Evolutionary conservation across 2,888 invertebrate genomes (phyloP), one percentile per base, ranked within the genome.

Genomic region (Podotricha telesiphe): DNA sequence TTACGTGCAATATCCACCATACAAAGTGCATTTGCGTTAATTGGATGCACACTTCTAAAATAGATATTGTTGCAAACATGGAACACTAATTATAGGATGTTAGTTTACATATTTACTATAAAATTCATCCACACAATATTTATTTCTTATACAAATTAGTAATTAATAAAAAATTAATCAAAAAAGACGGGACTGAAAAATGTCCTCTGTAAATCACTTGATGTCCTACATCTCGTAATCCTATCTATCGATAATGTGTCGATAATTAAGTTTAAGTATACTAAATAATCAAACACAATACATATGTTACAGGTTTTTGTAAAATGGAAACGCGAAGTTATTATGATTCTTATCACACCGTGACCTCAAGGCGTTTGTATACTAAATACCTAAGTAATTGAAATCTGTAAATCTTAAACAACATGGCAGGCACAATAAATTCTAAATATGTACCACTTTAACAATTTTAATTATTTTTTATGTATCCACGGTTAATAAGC

Each of bases 321-420:
- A n/a, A 42, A 58, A 42, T 58, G n/a, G 22, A 22, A 2, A 22
- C 22, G 59, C 45, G 19, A 42, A 56, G 37, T 65, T 48, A 62
- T 70, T 69, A 61, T 56, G 47, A 58, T 65, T 62, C 71, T 65
- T 62, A 71, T 71, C 62, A 56, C 65, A 53, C 47, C 47, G n/a
- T 55, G 68, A 68, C 56, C 62, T 66, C n/a, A 59, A 59, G 55
- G 17, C 42, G 47, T 55, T 51, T 67, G 59, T 64, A 67, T 68
- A 67, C 59, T 48, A 19, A 53, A 59, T 48, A 40, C 40, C 34
- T 20, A 20, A 20, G 13, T 22, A 34, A 61, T 45, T 45, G 15
- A 59, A 45, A 59, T 59, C 10, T 22, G 11, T 58, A 22, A 42
- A 42, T 42, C 15, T 42, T n/a, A 15, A 40, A 2, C n/a, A n/a